Percentiles rank a stretch among this genome's conserved stretches.
Conservation (phyloP, 2,888 invertebrate genomes). For the Erynnis tages region DNA sequence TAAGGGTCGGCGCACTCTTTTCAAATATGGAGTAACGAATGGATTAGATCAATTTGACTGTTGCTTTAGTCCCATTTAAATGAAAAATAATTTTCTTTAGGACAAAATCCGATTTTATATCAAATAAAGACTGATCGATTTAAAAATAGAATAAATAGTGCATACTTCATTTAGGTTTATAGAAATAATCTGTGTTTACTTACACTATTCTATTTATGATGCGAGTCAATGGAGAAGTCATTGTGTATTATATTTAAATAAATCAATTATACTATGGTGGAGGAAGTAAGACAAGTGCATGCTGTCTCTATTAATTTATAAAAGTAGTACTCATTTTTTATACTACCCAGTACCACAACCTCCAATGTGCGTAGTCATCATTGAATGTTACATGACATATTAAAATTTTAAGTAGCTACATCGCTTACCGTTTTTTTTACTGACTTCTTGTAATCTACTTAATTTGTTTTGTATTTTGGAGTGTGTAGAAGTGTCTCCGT, state of each 20-base stretch:
- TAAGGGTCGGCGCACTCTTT: no score
- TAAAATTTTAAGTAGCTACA: constrained; percentile 7
- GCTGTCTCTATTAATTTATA: constrained; percentile 6
- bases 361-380: constrained; percentile 6
- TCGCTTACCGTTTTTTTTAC: constrained; percentile 31
- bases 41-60: no score
- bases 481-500: constrained; percentile 56
- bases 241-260: not conserved
- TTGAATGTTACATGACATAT: constrained; percentile 18
- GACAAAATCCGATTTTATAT: no score
- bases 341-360: constrained; percentile 1
- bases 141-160: no score
- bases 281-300: constrained; percentile 10
- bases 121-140: no score
- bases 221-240: constrained; percentile 16
- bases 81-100: no score
- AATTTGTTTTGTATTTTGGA: constrained; percentile 56
- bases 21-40: no score
- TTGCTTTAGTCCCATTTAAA: no score
- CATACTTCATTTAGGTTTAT: no score
- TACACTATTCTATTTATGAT: no score
- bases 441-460: constrained; percentile 42
- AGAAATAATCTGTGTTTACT: no score
- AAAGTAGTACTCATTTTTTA: constrained; percentile 11
- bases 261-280: constrained; percentile 1